Conservation (phyloP, 2,113 vertebrate species). For the Sylvietta virens region DNA sequence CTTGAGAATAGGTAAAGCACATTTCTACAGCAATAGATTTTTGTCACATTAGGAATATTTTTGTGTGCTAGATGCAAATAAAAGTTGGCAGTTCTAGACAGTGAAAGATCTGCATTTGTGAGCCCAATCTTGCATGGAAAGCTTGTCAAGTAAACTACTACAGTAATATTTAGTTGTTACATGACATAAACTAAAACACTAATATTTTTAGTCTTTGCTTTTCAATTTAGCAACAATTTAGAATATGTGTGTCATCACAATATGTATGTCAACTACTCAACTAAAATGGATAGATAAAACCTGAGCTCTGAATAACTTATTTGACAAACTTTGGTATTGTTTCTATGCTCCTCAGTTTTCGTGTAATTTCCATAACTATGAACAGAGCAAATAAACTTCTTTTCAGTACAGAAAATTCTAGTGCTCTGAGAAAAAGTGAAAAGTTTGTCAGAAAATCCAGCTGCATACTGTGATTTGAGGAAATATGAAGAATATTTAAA, state of each 20-base stretch:
- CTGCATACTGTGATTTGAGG: not conserved
- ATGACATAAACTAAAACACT: not conserved
- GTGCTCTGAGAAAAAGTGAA: not conserved
- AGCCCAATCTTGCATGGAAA: not conserved
- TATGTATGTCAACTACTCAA: not conserved
- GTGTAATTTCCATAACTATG: not conserved
- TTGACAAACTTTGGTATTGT: not conserved
- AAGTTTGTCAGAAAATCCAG: not conserved
- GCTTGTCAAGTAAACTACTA: not conserved
- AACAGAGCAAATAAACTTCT: not conserved
- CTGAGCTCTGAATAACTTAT: not conserved
- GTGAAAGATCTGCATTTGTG: not conserved
- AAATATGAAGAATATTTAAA: not conserved
- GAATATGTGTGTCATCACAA: not conserved
- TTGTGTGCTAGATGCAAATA: not conserved
- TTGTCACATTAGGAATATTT: not conserved
- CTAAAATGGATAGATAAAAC: not conserved
- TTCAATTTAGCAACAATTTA: not conserved
- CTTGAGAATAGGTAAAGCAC: not conserved
- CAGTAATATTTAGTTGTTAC: not conserved
- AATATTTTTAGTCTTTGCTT: not conserved
- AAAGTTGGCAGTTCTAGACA: not conserved
- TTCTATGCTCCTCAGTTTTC: not conserved
- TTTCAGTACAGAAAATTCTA: not conserved
- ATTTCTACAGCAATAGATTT: not conserved